Conservation (phyloP, 2,113 vertebrate genomes). For the Cromileptes altivelis region DNA sequence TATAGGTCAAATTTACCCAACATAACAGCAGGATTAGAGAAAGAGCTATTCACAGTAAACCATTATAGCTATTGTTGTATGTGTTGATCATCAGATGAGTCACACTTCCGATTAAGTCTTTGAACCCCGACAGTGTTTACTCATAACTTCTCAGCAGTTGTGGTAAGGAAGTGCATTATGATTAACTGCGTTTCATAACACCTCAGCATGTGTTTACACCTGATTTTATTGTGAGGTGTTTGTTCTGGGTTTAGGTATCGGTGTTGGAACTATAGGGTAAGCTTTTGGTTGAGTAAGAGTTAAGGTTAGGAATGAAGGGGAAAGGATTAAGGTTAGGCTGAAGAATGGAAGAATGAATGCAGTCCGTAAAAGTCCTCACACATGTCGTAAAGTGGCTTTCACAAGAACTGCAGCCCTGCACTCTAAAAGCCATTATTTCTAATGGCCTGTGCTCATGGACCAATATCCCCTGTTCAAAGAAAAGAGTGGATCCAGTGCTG, state of each 20-base stretch:
- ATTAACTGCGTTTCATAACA: not conserved
- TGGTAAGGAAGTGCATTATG: not conserved
- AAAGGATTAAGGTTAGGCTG: constrained; percentile 40
- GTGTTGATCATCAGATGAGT: constrained; percentile 2
- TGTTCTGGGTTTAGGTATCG: not conserved
- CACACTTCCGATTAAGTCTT: not conserved
- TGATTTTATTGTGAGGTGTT: constrained; percentile 1
- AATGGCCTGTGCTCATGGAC: constrained; percentile 50
- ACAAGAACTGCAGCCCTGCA: constrained; percentile 50
- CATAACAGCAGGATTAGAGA: not conserved
- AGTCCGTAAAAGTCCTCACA: constrained; percentile 47
- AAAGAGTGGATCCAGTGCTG: constrained; percentile 18
- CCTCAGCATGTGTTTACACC: not conserved
- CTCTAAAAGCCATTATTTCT: constrained; percentile 75
- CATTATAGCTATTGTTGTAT: not conserved
- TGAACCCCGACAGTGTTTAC: not conserved
- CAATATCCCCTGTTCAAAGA: constrained; percentile 44
- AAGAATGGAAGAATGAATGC: constrained; percentile 35
- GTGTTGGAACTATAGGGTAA: not conserved
- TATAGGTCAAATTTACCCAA: constrained; percentile 10
- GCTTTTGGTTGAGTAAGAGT: constrained; percentile 18
- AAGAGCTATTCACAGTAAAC: not conserved
- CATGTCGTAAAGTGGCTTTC: constrained; percentile 56
- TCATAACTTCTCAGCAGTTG: not conserved
- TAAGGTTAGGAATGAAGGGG: constrained; percentile 32